Evolutionary conservation across 35 echinoderm and acorn worm species (phyloP).

Genomic region (Amphiura filiformis): DNA sequence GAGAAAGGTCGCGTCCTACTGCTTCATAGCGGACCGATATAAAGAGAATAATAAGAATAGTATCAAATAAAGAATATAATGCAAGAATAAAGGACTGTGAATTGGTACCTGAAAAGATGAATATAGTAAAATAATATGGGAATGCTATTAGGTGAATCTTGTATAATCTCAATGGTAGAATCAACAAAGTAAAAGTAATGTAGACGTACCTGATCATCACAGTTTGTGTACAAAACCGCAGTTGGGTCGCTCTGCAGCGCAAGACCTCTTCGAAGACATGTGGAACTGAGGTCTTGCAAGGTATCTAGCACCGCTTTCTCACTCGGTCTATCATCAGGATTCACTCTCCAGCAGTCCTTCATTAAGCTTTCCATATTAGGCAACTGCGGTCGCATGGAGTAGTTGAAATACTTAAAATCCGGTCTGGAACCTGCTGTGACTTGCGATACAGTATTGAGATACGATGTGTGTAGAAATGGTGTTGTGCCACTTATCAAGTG

Average conservation of each 20-base stretch:
- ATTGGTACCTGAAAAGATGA: no score
- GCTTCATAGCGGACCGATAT: no score
- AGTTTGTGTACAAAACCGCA: no score
- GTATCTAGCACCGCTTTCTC: constrained; percentile 3
- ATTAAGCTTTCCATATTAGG: constrained; percentile 49
- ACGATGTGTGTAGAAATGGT: constrained; percentile 36
- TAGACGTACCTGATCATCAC: no score
- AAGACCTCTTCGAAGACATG: constrained; percentile 19
- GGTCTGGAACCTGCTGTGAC: constrained; percentile 47
- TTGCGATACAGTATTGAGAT: constrained; percentile 32
- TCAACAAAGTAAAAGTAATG: no score
- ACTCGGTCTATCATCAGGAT: constrained; percentile 14
- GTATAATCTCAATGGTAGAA: no score
- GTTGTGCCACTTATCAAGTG: constrained; percentile 23
- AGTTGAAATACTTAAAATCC: constrained; percentile 35
- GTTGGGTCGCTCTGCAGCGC: background rate
- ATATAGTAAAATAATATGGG: no score
- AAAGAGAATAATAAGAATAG: no score
- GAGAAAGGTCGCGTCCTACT: no score
- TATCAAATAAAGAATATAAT: no score
- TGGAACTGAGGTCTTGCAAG: constrained; percentile 14
- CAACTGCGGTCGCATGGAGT: constrained; percentile 32
- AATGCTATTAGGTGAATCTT: no score
- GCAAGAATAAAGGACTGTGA: no score
- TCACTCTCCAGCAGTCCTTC: constrained; percentile 42